A percentile compares a stretch with the other conserved stretches of the same genome.
These are phyloP conservation scores for Coryphaenoides rupestris DNA, from an alignment of 2,113 vertebrate genomes.

Conservation along the genomic window DNA sequence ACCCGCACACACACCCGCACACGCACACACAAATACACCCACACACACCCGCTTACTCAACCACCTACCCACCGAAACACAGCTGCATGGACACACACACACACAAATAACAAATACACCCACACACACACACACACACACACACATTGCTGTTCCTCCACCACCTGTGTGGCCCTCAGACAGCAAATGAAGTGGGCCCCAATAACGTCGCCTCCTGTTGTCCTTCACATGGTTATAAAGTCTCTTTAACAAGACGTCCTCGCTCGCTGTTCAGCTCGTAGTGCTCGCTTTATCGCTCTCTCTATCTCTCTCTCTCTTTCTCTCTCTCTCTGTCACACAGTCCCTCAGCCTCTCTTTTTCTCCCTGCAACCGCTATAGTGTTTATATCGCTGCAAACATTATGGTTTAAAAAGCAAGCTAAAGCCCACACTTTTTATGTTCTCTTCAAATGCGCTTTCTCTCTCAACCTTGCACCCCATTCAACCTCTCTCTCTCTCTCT, in stretches of 20 bases:
- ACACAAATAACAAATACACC: neutral
- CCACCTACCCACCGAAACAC: neutral
- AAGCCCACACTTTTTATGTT: neutral
- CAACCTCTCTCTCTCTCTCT: too few relatives aligned
- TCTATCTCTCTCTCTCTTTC: neutral
- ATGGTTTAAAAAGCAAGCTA: neutral
- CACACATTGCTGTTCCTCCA: neutral
- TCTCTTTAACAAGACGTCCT: neutral
- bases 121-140: neutral
- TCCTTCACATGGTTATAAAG: neutral
- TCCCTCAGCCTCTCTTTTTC: neutral
- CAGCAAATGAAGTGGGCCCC: neutral
- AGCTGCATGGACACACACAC: neutral
- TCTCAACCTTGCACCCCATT: too few relatives aligned
- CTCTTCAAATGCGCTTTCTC: too few relatives aligned
- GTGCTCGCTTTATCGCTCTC: neutral
- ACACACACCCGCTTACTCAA: neutral
- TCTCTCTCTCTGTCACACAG: neutral
- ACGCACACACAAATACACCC: neutral
- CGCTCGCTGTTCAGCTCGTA: too few relatives aligned
- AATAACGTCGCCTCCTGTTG: neutral
- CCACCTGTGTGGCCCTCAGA: neutral
- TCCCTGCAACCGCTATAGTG: neutral
- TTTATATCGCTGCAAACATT: neutral
- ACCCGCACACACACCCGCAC: neutral